Conservation (phyloP, 2,888 invertebrate species). For the Nectonema munidae region DNA sequence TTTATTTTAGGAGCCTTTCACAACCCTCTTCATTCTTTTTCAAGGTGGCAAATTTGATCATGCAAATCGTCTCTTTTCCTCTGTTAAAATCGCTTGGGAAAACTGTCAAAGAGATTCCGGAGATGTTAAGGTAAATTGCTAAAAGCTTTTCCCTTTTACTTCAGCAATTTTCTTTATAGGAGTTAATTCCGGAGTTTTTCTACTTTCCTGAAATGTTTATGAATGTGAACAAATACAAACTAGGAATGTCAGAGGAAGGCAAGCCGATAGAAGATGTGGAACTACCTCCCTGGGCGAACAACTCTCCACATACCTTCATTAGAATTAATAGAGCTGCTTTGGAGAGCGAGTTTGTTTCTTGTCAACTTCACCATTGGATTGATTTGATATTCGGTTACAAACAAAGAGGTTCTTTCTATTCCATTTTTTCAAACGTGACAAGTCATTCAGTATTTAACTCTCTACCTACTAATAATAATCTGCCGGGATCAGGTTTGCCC, state of each 20-base stretch:
- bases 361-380: constrained; percentile 98
- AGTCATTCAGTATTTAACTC: neutral
- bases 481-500: no score
- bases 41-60: constrained; percentile 98
- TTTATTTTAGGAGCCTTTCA: constrained; percentile 76
- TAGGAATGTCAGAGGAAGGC: constrained; percentile 59
- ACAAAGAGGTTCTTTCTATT: constrained; percentile 39
- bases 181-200: constrained; percentile 88
- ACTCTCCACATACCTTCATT: constrained; percentile 82
- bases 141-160: neutral
- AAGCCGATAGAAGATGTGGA: constrained; percentile 50
- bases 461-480: no score
- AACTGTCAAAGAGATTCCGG: constrained; percentile 93
- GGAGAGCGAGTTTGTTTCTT: constrained; percentile 93
- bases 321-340: constrained; percentile 82
- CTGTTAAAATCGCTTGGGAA: constrained; percentile 76
- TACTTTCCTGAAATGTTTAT: constrained; percentile 95
- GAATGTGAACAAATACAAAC: constrained; percentile 46
- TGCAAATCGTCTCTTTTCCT: constrained; percentile 75
- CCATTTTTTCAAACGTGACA: neutral
- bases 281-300: constrained; percentile 67
- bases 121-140: constrained; percentile 54
- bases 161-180: constrained; percentile 29
- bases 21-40: constrained; percentile 84
- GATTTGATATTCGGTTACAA: constrained; percentile 97